A percentile compares a stretch with the other conserved stretches of the same genome.
Evolutionary conservation across 2,797 vertebrate genomes (phyloP).

Genomic region (Xiphophorus birchmanni): DNA sequence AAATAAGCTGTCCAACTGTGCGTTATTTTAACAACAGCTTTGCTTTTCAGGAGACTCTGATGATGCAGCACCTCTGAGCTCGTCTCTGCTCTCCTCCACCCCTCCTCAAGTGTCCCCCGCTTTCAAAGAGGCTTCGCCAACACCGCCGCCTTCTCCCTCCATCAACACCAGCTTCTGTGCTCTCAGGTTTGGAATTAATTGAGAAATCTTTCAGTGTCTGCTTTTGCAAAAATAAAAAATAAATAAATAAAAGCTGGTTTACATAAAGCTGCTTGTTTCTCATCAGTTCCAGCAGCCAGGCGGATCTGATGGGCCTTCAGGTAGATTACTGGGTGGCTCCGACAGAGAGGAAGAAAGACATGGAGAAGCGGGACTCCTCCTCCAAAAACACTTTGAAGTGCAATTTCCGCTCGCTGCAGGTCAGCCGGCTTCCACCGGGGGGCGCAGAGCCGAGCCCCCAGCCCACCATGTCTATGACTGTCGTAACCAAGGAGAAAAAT

Average conservation of each 20-base stretch:
- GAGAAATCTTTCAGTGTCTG: neutral
- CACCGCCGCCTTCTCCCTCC: constrained; percentile 95
- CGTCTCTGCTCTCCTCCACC: constrained; percentile 89
- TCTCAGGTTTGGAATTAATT: constrained; percentile 79
- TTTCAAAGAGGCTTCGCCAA: constrained; percentile 93
- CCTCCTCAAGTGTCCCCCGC: constrained; percentile 91
- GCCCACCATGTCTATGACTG: constrained; percentile 96
- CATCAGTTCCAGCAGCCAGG: constrained; percentile 77
- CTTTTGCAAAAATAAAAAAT: neutral
- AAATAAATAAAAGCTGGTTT: neutral
- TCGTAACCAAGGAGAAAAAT: constrained; percentile 98
- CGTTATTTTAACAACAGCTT: constrained; percentile 13
- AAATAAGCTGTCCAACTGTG: neutral
- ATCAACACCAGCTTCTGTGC: constrained; percentile 87
- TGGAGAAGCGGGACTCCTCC: constrained; percentile 91
- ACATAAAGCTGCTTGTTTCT: neutral
- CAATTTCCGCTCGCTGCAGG: constrained; percentile 99
- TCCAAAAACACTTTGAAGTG: constrained; percentile 98
- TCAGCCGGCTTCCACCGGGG: constrained; percentile 92
- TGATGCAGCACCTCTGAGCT: constrained; percentile 89
- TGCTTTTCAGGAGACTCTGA: constrained; percentile 91
- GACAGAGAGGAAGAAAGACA: constrained; percentile 90
- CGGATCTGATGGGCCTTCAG: constrained; percentile 96
- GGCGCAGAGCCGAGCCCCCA: constrained; percentile 82
- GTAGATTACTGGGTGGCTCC: constrained; percentile 96